Base-by-base conservation (phyloP, 2,888 invertebrate species). In the Melikaiella ostensackeni region DNA sequence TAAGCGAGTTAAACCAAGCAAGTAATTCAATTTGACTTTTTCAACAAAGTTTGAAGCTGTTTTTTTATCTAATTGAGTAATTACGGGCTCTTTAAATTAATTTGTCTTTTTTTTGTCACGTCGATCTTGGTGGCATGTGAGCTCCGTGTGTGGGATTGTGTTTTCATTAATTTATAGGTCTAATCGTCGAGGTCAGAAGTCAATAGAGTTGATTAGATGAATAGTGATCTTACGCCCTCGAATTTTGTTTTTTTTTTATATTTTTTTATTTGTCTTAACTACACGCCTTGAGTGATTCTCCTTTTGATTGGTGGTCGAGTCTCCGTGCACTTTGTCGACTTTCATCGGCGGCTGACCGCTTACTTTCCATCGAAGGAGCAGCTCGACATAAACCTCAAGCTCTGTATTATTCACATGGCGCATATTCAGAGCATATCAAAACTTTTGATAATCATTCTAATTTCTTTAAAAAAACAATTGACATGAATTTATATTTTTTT, bases 101-200 rank as follows among this genome's bases (percentile, higher is more conserved):
- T 59, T 27, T 59, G 59, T 27, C 27, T 27, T 59, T 59, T 55
- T 57, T 79, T 74, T 38, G 80, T 83, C 83, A 84, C 87, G 85
- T 87, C 85, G 84, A 82, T 84, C 74, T 82, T 82, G 74, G 74
- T 76, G 79, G 76, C 74, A 85, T 86, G 86, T 87, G 86, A 80
- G 85, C 86, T 83, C 83, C 80, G 80, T 80, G 74, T 81, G 78
- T 77, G 76, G 70, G 76, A 80, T 81, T 75, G 78, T 82, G 80
- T 61, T 55, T 63, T 30, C 57, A 50, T 80, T 85, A 84, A 86
- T 86, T 84, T 84, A 86, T 87, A 85, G 82, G 80, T 80, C 81
- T 77, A 84, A 86, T 85, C 86, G 76, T 80, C 76, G 78, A 57
- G 75, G 83, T 83, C 75, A 75, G 73, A 78, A 75, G 75, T 77